Conservation (phyloP, 92 coral and sea anemone genomes). For the Palythoa grandiflora region DNA sequence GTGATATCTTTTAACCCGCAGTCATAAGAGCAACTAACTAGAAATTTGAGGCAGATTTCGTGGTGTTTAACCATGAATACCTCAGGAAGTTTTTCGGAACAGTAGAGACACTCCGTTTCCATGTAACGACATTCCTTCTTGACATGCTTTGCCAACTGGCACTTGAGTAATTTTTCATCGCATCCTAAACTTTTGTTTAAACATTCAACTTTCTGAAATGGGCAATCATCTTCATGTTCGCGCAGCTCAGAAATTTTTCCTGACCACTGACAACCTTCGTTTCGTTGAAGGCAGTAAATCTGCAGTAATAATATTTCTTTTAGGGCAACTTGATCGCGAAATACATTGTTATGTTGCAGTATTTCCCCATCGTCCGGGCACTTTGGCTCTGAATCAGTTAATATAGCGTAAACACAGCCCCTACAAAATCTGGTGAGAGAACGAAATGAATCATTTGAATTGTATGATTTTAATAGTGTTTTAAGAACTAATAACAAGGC, state of each 20-base stretch:
- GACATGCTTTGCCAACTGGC: constrained; percentile 77
- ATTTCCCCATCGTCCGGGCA: constrained; percentile 81
- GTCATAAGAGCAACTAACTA: constrained; percentile 74
- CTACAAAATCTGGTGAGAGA: constrained; percentile 68
- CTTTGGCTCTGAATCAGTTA: constrained; percentile 40
- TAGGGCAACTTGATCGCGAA: constrained; percentile 78
- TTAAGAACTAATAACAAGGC: neutral
- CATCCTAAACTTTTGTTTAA: constrained; percentile 69
- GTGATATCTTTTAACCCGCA: constrained; percentile 72
- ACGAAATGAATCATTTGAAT: neutral
- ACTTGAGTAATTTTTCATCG: constrained; percentile 49
- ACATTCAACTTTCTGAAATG: constrained; percentile 75
- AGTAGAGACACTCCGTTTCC: constrained; percentile 69
- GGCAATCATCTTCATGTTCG: constrained; percentile 66
- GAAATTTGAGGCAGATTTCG: constrained; percentile 74
- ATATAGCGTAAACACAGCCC: constrained; percentile 58
- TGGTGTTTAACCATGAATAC: constrained; percentile 68
- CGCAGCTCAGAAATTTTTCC: constrained; percentile 59
- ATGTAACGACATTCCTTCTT: constrained; percentile 80
- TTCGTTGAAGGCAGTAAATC: constrained; percentile 74
- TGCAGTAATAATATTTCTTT: constrained; percentile 74
- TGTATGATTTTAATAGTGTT: too few relatives aligned
- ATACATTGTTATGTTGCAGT: constrained; percentile 49
- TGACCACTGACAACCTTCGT: constrained; percentile 82
- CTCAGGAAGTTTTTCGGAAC: constrained; percentile 60